Evolutionary conservation across 2,888 invertebrate species (phyloP).

Genomic region (Heliconius erato): DNA sequence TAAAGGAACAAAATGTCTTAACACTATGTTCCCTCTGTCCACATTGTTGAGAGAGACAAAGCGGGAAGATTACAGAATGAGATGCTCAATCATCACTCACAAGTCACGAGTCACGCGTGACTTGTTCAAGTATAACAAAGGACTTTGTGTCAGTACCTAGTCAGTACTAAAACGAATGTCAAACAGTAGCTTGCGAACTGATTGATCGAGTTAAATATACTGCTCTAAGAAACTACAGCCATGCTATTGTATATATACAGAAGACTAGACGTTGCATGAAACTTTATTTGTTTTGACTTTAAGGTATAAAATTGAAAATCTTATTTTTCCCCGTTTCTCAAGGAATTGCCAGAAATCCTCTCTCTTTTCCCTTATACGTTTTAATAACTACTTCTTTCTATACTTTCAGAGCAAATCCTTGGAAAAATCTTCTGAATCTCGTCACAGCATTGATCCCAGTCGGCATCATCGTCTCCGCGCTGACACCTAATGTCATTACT

Average conservation of each 20-base stretch:
- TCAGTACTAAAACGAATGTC: neutral
- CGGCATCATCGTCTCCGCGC: conserved; percentile 89
- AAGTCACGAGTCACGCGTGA: neutral
- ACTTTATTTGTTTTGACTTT: no score
- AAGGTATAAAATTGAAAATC: no score
- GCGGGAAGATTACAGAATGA: neutral
- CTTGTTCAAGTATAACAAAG: conserved; percentile 5
- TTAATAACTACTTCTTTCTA: neutral
- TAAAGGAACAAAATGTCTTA: no score
- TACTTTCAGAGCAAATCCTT: conserved; percentile 76
- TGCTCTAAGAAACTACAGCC: neutral
- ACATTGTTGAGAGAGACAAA: no score
- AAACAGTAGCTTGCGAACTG: neutral
- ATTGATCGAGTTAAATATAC: neutral
- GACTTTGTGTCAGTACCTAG: neutral
- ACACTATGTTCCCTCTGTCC: neutral
- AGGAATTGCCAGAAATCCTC: no score
- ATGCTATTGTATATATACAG: neutral
- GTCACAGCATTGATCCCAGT: conserved; percentile 89
- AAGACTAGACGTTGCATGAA: neutral
- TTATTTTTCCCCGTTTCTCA: no score
- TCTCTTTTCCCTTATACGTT: neutral
- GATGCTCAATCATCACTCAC: neutral
- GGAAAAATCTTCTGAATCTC: conserved; percentile 88
- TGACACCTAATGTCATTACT: conserved; percentile 88